A percentile compares a stretch with the other conserved stretches of the same genome.
Evolutionary conservation across 2,888 invertebrate genomes (phyloP).

Genomic region (Epicampocera succincta): DNA sequence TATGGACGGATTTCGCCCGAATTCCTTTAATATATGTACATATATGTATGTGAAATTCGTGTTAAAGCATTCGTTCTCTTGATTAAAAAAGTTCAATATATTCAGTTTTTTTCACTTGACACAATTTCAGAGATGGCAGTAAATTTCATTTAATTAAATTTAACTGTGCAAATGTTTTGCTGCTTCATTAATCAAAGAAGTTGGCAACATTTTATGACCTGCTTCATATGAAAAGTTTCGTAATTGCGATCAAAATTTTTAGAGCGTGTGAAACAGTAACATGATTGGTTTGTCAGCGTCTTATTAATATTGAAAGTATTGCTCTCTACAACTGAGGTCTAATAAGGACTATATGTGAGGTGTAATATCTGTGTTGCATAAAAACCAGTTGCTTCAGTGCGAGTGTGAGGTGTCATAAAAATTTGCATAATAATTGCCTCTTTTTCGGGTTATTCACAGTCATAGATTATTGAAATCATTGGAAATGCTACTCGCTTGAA

Average conservation of each 20-base stretch:
- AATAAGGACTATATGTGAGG: too few species aligned
- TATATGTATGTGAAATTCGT: too few species aligned
- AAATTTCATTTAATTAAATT: conserved; percentile 58
- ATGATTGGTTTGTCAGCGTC: background rate
- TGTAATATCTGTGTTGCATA: too few species aligned
- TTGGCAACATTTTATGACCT: conserved; percentile 34
- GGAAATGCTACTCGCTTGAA: background rate
- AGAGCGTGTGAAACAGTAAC: conserved; percentile 24
- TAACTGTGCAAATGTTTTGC: conserved; percentile 32
- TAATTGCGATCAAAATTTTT: conserved; percentile 6
- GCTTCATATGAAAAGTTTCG: background rate
- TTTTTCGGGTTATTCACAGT: too few species aligned
- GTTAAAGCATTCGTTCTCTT: conserved; percentile 29
- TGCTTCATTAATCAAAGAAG: conserved; percentile 44
- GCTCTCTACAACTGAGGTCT: too few species aligned
- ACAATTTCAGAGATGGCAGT: conserved; percentile 58
- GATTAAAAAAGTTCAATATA: conserved; percentile 8
- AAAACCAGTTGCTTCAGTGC: too few species aligned
- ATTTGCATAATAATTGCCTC: too few species aligned
- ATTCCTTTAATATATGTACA: too few species aligned
- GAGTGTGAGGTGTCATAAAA: too few species aligned
- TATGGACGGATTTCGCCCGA: too few species aligned
- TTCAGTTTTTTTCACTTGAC: too few species aligned
- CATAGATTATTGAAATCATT: conserved; percentile 1
- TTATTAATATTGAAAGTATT: too few species aligned